Base-by-base conservation (phyloP, 2,888 invertebrate genomes). In the Tetragonisca angustula region DNA sequence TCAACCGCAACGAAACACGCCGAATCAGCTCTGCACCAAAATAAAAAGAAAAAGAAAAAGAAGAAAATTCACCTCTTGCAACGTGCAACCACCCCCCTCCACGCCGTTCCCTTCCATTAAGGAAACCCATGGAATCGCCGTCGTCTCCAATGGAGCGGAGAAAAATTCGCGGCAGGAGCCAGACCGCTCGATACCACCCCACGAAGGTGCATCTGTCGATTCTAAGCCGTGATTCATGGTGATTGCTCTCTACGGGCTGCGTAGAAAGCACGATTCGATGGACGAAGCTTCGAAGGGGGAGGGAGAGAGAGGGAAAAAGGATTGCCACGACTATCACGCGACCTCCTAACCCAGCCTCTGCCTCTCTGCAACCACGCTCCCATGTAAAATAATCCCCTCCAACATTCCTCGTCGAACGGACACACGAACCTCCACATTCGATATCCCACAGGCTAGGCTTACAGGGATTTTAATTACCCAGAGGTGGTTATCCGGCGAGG, bases 401-500 rank as follows among this genome's bases (percentile, higher is more conserved):
- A 65, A 49, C 83, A 78, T 84, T 78, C 84, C 67, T 71, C 43
- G 43, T n/a, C 67, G 61, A 65, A 27, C 19, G 32, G 59, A 36
- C 24, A 43, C 43, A 2, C 43, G 13, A 69, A 24, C 32, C 50
- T 17, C 54, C 11, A 13, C 64, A 32, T 4, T 32, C 65, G 52
- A 49, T 52, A 64, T n/a, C 68, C 43, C 64, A 75, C 74, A 84
- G 79, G 43, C 82, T 82, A 81, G 78, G 84, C 73, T 15, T 9
- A 21, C 76, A 67, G 75, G 69, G 81, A 83, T 85, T 91, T 91
- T 90, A 90, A 91, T 89, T 88, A 84, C 84, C 81, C 88, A 17
- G 79, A 81, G 86, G 90, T 87, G 89, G 91, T 83, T 94, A 93
- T 93, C 92, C 88, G 59, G 56, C 89, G 88, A 43, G 43, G 43